A percentile compares a stretch with the other conserved stretches of the same genome.
Evolutionary conservation across 2,888 invertebrate species (phyloP).

Genomic region (Apamea epomidion): DNA sequence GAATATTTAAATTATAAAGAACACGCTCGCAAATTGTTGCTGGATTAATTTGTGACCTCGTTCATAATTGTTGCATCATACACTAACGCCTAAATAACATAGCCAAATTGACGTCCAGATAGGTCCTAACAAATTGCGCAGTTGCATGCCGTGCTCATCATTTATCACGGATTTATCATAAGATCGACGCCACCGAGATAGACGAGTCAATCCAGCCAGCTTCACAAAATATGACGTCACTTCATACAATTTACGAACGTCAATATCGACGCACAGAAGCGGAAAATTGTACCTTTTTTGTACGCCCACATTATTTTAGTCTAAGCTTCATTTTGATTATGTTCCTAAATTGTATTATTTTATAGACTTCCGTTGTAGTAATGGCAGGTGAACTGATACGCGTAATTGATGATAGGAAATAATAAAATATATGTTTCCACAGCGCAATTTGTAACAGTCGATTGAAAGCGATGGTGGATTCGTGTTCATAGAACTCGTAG

Average conservation of each 20-base stretch:
- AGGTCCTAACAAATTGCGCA: conserved; percentile 58
- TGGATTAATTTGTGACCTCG: conserved; percentile 19
- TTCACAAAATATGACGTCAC: conserved; percentile 63
- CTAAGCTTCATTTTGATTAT: conserved; percentile 50
- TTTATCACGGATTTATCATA: conserved; percentile 85
- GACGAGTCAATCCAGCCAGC: conserved; percentile 80
- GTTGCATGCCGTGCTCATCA: conserved; percentile 78
- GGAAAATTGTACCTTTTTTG: conserved; percentile 68
- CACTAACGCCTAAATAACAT: conserved; percentile 25
- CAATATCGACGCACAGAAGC: conserved; percentile 67
- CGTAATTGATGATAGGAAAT: conserved; percentile 44
- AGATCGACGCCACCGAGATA: conserved; percentile 76
- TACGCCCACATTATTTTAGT: conserved; percentile 63
- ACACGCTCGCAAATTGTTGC: background rate
- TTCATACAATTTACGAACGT: conserved; percentile 64
- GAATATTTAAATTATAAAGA: conserved; percentile 26
- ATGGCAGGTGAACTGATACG: conserved; percentile 43
- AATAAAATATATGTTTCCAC: conserved; percentile 49
- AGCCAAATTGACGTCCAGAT: conserved; percentile 47
- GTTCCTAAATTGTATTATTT: conserved; percentile 59
- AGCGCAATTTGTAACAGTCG: conserved; percentile 42
- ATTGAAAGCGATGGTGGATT: conserved; percentile 41
- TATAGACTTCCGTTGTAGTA: conserved; percentile 49
- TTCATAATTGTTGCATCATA: conserved; percentile 13
- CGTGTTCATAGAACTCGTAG: conserved; percentile 18